These are phyloP conservation scores for Nyctibius bracteatus DNA, from an alignment of 2,113 vertebrate species.

Conservation along the genomic window DNA sequence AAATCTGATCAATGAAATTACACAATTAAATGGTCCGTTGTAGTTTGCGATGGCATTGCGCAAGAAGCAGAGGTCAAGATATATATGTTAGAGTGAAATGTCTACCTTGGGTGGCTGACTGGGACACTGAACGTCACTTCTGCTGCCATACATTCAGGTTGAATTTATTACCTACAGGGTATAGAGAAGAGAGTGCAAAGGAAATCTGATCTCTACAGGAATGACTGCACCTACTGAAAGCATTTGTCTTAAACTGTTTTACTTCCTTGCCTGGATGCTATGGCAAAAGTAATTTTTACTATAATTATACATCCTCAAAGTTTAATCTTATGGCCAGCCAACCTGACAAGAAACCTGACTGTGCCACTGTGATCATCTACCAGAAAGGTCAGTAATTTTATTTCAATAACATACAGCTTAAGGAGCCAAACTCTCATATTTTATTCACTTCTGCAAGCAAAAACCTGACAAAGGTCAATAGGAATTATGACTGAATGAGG, in stretches of 20 bases:
- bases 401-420: background rate
- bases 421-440: background rate
- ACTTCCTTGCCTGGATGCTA: background rate
- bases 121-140: background rate
- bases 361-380: background rate
- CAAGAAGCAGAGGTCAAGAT: background rate
- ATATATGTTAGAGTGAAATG: background rate
- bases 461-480: background rate
- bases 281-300: background rate
- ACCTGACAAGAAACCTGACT: background rate
- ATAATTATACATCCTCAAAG: background rate
- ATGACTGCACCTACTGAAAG: background rate
- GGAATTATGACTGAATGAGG: background rate
- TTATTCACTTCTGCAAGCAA: background rate
- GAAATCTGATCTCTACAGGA: background rate
- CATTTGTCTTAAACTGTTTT: background rate
- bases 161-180: background rate
- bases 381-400: background rate
- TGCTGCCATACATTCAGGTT: background rate
- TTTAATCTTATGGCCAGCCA: background rate
- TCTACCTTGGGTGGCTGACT: background rate
- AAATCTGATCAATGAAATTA: slow-evolving; percentile 19
- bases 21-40: background rate
- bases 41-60: background rate
- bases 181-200: background rate